These are phyloP conservation scores for Balearica regulorum DNA, from an alignment of 2,797 vertebrate species.

Conservation along the genomic window DNA sequence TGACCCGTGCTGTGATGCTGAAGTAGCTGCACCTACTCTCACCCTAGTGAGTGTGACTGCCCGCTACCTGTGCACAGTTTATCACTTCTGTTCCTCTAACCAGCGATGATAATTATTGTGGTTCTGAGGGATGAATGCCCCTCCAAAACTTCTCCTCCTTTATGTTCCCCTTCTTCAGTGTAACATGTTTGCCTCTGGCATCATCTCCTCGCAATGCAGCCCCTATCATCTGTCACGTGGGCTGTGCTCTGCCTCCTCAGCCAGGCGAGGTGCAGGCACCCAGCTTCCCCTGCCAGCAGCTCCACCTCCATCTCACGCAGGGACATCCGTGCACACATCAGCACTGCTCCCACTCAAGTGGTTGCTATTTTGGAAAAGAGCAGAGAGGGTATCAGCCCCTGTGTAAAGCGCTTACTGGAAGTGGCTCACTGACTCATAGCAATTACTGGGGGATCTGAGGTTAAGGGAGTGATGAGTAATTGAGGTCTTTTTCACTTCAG, in stretches of 20 bases:
- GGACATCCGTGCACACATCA: not conserved
- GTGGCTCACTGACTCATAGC: conserved; percentile 54
- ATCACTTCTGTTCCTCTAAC: not conserved
- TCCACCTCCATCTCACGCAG: not conserved
- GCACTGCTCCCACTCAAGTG: conserved; percentile 32
- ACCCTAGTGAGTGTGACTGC: not conserved
- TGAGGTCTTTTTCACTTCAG: conserved; percentile 44
- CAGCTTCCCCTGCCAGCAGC: not conserved
- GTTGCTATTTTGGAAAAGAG: conserved; percentile 60
- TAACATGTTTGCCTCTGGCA: not conserved
- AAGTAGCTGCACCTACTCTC: not conserved
- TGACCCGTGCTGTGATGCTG: not conserved
- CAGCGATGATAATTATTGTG: not conserved
- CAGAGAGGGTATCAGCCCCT: conserved; percentile 22
- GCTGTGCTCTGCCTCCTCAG: not conserved
- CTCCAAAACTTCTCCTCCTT: not conserved
- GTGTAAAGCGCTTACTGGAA: conserved; percentile 49
- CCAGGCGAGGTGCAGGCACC: not conserved
- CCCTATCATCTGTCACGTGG: fast-evolving
- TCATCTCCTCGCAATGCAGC: not conserved
- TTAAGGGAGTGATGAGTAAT: conserved; percentile 64
- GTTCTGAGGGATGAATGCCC: not conserved
- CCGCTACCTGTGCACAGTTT: not conserved
- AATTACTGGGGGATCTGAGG: conserved; percentile 60
- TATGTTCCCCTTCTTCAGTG: not conserved